Conservation (phyloP, 2,113 vertebrate species). For the Empidonax alnorum region DNA sequence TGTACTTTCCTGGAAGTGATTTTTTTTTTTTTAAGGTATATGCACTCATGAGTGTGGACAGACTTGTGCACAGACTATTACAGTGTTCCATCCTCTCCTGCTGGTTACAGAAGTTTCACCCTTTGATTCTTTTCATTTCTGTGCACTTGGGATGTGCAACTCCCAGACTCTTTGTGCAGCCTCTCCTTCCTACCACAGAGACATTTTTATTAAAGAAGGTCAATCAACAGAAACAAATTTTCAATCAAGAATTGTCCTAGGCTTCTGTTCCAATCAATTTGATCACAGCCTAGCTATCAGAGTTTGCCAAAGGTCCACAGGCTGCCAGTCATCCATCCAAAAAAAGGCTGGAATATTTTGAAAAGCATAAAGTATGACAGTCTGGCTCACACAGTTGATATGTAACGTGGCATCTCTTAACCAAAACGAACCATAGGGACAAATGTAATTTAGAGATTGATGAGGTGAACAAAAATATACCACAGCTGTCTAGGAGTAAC, state of each 20-base stretch:
- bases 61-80: background rate
- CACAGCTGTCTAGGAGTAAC: background rate
- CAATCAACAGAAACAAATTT: background rate
- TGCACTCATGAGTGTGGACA: fast-evolving
- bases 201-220: background rate
- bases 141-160: background rate
- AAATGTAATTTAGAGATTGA: background rate
- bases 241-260: background rate
- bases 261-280: background rate
- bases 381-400: background rate
- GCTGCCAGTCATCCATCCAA: background rate
- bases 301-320: background rate
- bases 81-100: background rate
- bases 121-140: background rate
- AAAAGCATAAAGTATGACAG: background rate
- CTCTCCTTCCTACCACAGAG: background rate
- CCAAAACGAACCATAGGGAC: background rate
- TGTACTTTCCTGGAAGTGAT: background rate
- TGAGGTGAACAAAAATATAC: background rate
- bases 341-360: background rate
- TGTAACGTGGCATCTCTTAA: background rate
- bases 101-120: background rate
- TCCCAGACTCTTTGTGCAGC: background rate
- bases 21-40: background rate
- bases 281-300: background rate